A percentile compares a stretch with the other conserved stretches of the same genome.
These are phyloP conservation scores for Drosophila austrosaltans DNA, from an alignment of 2,888 invertebrate species.

Conservation along the genomic window DNA sequence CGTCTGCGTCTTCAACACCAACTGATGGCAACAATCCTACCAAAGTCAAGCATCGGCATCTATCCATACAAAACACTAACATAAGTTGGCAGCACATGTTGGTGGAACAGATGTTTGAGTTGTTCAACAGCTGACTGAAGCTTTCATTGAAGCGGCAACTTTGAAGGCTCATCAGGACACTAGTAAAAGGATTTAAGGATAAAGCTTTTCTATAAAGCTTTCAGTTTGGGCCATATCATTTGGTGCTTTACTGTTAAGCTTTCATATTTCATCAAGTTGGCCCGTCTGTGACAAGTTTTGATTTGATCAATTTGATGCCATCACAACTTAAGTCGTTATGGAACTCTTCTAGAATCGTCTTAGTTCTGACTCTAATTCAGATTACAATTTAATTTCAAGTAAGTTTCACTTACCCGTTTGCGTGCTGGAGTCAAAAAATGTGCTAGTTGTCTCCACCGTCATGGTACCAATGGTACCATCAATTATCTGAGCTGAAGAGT, in stretches of 20 bases:
- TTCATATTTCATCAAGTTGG: not conserved
- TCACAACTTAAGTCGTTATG: not conserved
- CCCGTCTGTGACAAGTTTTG: not conserved
- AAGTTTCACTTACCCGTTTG: constrained; percentile 90
- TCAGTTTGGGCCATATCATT: not conserved
- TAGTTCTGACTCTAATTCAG: no score
- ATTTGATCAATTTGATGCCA: not conserved
- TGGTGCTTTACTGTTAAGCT: not conserved
- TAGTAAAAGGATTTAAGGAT: not conserved
- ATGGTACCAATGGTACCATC: constrained; percentile 96
- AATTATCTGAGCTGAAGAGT: constrained; percentile 94
- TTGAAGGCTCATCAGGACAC: not conserved
- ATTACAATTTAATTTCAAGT: no score
- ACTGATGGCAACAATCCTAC: constrained; percentile 59
- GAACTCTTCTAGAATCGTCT: not conserved
- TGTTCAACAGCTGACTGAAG: constrained; percentile 34
- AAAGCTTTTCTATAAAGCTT: not conserved
- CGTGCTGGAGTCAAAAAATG: constrained; percentile 95
- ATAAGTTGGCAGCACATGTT: constrained; percentile 42
- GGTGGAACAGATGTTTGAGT: not conserved
- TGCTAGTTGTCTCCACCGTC: constrained; percentile 96
- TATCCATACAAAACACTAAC: not conserved
- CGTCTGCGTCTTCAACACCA: constrained; percentile 75
- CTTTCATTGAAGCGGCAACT: constrained; percentile 24
- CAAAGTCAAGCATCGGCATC: constrained; percentile 32